Conservation (phyloP, 2,888 invertebrate genomes). For the Diabrotica balteata region DNA sequence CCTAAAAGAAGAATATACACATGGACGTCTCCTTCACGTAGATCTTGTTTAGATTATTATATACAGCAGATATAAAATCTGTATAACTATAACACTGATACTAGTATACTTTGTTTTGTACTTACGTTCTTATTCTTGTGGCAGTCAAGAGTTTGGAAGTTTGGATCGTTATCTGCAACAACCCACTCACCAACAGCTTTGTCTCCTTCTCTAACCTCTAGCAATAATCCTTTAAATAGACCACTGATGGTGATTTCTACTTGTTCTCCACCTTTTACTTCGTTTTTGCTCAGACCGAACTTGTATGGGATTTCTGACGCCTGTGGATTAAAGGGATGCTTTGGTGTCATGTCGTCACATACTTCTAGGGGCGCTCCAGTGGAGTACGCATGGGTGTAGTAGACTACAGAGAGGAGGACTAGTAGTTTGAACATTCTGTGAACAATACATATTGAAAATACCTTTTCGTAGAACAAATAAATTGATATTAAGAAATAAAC, state of each 20-base stretch:
- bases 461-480: not conserved
- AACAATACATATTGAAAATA: not conserved
- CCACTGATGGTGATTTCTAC: constrained; percentile 66
- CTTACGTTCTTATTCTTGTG: constrained; percentile 64
- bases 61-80: too few relatives aligned
- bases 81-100: too few relatives aligned
- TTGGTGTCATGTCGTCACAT: constrained; percentile 73
- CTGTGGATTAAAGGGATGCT: constrained; percentile 70
- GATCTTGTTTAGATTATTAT: too few relatives aligned
- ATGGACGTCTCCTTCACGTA: too few relatives aligned
- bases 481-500: too few relatives aligned
- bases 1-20: too few relatives aligned
- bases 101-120: constrained; percentile 31
- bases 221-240: constrained; percentile 71
- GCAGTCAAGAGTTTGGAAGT: constrained; percentile 66
- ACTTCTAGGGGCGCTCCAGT: constrained; percentile 70
- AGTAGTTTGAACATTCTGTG: constrained; percentile 28
- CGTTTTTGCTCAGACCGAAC: constrained; percentile 48
- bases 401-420: constrained; percentile 25
- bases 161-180: constrained; percentile 62
- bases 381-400: constrained; percentile 61
- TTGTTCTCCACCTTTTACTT: constrained; percentile 59
- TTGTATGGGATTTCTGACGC: constrained; percentile 67
- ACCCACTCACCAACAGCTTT: constrained; percentile 71
- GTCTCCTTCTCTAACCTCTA: constrained; percentile 70